Evolutionary conservation across 35 echinoderm and acorn worm genomes (phyloP).

Genomic region (Ophioderma brevispina): DNA sequence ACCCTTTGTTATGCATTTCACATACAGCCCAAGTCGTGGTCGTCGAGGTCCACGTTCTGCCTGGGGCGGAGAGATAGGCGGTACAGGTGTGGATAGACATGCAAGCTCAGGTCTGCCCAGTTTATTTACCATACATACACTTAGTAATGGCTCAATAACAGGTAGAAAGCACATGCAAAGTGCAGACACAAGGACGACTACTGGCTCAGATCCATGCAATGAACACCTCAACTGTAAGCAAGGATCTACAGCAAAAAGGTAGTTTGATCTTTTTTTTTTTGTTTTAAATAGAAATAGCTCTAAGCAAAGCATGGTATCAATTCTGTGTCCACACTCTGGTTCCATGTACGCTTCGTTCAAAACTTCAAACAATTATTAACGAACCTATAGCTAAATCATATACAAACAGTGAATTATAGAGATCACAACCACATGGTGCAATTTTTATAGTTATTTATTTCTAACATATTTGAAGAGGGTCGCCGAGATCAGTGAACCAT

Average conservation of each 20-base stretch:
- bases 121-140: neutral
- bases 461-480: no score
- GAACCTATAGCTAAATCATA: no score
- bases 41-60: constrained; percentile 79
- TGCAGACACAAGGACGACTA: neutral
- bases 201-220: neutral
- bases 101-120: constrained; percentile 41
- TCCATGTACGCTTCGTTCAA: no score
- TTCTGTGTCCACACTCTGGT: no score
- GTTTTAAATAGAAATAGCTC: no score
- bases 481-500: no score
- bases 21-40: constrained; percentile 81
- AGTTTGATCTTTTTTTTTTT: neutral
- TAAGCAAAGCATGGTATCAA: no score
- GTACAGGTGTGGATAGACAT: constrained; percentile 30
- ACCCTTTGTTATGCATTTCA: no score
- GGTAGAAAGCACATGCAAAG: neutral
- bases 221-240: neutral
- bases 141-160: neutral
- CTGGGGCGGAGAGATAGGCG: constrained; percentile 97
- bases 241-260: neutral
- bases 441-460: no score
- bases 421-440: no score
- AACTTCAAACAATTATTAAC: no score
- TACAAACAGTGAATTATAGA: no score